Base-by-base conservation (phyloP, 92 coral and sea anemone genomes). In the Siderastrea siderea region DNA sequence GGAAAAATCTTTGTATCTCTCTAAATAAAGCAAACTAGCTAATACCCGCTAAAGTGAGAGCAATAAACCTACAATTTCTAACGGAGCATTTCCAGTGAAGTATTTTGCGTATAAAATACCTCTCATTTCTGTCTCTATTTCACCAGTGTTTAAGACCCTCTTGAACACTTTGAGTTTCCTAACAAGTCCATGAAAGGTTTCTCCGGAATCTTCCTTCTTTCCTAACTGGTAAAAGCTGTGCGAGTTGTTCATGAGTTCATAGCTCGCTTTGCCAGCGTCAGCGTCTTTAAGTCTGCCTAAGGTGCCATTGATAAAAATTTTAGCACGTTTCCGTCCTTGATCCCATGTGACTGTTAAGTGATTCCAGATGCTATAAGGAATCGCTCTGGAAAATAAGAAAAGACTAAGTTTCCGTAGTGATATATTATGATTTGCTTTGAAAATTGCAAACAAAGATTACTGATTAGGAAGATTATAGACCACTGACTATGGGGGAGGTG, bases 81-180 rank as follows among this genome's bases (percentile, higher is more conserved):
- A 26, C 38, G 38, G 38, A 26, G 38, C 38, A 26, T 26, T 26
- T 26, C 38, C 0, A 26, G 38, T 26, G 38, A 26, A 26, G 38
- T 26, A 26, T 26, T 26, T 26, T 26, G 38, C 38, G 0, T 0
- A 26, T 26, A 26, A 26, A 5, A 5, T 61, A 61, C 49, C 65
- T 2, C 26, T 14, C n/a, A 6, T 10, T 6, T 55, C 79, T 4
- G 5, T 12, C 2, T 1, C 17, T 75, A 75, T 75, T 55, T 26
- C 79, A 47, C 65, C 0, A 10, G 17, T 12, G 51, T 8, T 55
- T 6, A 75, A 38, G 4, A 54, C 63, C 59, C 13, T 55, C 50
- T 75, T 75, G 38, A 54, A 75, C 11, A 75, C 79, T 49, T 75
- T 75, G 64, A 75, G 16, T 4, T 75, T 75, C 43, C 65, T 75